Evolutionary conservation across 1,140 invertebrate genomes (phyloP).

Genomic region (Heliconius eleuchia): DNA sequence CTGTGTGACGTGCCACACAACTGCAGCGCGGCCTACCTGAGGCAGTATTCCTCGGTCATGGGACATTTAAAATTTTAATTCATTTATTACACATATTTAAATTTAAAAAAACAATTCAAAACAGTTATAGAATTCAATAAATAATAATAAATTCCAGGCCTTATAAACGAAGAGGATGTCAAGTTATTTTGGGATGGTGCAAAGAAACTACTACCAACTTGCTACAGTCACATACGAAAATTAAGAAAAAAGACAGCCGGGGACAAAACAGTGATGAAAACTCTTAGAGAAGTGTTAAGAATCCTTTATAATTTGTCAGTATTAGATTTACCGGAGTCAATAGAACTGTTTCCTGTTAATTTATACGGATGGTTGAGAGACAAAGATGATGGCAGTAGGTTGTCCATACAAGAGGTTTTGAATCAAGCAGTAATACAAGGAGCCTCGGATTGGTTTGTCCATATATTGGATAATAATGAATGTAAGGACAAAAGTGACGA

Average conservation of each 20-base stretch:
- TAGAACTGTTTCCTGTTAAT: constrained; percentile 86
- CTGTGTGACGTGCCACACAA: too few relatives aligned
- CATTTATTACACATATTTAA: too few relatives aligned
- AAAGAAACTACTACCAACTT: constrained; percentile 88
- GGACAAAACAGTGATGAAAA: constrained; percentile 86
- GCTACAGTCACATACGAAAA: constrained; percentile 87
- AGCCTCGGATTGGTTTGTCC: constrained; percentile 89
- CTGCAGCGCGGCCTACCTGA: too few relatives aligned
- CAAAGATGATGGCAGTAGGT: constrained; percentile 80
- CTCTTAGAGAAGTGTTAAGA: constrained; percentile 86
- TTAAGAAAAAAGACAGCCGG: constrained; percentile 86
- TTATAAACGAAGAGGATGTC: constrained; percentile 86
- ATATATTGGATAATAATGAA: constrained; percentile 86
- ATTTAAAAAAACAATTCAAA: too few relatives aligned
- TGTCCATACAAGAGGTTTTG: constrained; percentile 83
- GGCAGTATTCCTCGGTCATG: too few relatives aligned
- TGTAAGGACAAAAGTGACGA: constrained; percentile 83
- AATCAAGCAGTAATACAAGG: constrained; percentile 87
- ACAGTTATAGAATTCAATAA: too few relatives aligned
- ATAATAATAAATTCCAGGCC: constrained; percentile 44
- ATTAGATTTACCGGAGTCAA: constrained; percentile 82
- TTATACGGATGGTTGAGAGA: constrained; percentile 85
- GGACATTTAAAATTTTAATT: too few relatives aligned
- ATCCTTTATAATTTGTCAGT: constrained; percentile 83
- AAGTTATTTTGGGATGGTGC: constrained; percentile 90